phyloP scores from a whole-genome alignment of 2,888 invertebrate species.

The Formica aserva region DNA sequence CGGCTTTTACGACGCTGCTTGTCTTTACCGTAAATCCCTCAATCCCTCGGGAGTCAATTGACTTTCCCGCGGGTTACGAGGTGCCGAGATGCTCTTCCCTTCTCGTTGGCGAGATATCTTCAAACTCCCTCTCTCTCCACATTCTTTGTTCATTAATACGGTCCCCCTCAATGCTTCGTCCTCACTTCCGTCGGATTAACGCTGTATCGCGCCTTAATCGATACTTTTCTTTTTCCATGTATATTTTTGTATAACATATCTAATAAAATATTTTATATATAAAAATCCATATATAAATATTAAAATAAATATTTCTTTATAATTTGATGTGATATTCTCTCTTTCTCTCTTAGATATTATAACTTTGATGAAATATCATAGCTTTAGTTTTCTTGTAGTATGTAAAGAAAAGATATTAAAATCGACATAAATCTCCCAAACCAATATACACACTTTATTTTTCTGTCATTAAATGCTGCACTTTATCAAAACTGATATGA shows the following conservation, averaged over 20 bases:
- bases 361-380: neutral
- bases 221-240: conserved; percentile 17
- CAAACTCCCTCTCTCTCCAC: conserved; percentile 23
- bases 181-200: conserved; percentile 17
- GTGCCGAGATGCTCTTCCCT: conserved; percentile 54
- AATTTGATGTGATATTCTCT: neutral
- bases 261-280: neutral
- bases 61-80: conserved; percentile 75
- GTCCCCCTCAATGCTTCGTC: neutral
- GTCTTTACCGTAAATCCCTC: conserved; percentile 78
- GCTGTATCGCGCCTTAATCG: conserved; percentile 20
- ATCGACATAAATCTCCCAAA: neutral
- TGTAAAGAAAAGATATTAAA: neutral
- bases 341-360: neutral
- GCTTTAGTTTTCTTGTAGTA: neutral
- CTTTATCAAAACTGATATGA: too few species aligned
- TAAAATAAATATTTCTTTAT: neutral
- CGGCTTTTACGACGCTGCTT: conserved; percentile 74
- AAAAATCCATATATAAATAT: neutral
- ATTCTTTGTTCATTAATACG: conserved; percentile 47
- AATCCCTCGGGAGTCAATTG: conserved; percentile 78
- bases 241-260: neutral
- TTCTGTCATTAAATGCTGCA: too few species aligned
- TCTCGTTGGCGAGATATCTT: conserved; percentile 40
- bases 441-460: too few species aligned